Conservation (phyloP, 2,113 vertebrate species). For the Vidua chalybeata region DNA sequence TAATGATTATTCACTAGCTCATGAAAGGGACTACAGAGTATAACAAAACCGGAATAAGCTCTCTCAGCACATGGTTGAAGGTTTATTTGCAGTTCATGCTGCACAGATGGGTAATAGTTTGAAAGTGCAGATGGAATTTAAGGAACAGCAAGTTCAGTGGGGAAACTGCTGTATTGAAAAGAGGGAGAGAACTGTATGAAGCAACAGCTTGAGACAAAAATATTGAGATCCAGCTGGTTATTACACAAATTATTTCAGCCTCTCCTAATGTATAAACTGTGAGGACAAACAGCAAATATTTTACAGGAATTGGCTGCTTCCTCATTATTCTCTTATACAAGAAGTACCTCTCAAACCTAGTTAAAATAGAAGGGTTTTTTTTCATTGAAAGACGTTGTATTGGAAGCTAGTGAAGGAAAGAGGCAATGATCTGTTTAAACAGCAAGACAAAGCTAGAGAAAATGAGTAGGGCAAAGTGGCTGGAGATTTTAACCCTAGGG, state of each 20-base stretch:
- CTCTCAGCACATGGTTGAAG: background rate
- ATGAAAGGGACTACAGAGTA: background rate
- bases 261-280: conserved; percentile 12
- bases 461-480: background rate
- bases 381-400: background rate
- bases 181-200: background rate
- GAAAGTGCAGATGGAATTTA: conserved; percentile 68
- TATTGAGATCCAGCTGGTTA: conserved; percentile 56
- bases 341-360: background rate
- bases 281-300: conserved; percentile 30
- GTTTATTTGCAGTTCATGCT: conserved; percentile 58
- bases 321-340: background rate
- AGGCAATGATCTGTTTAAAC: background rate
- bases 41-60: background rate
- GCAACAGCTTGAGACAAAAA: conserved; percentile 51
- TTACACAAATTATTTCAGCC: conserved; percentile 37
- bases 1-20: conserved; percentile 1
- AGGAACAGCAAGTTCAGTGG: conserved; percentile 62
- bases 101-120: conserved; percentile 69
- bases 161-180: conserved; percentile 40
- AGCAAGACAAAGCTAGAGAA: background rate
- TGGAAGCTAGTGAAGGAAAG: background rate
- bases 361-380: background rate
- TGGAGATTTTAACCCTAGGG: background rate
- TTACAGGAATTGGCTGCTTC: background rate